Conservation (phyloP, 2,113 vertebrate genomes). For the Helogale parvula region DNA sequence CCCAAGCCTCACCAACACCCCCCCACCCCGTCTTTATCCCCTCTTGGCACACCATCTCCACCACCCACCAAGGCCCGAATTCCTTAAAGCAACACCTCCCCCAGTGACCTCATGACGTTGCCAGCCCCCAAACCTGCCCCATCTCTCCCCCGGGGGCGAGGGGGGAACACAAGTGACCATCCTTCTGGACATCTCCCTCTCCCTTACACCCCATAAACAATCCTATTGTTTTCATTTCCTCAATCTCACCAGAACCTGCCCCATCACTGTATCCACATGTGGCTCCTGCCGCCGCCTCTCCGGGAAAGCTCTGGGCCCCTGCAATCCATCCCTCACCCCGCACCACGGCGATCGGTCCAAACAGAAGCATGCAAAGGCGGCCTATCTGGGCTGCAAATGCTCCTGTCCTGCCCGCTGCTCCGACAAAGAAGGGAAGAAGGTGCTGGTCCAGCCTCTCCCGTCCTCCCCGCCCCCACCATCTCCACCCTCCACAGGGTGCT, state of each 20-base stretch:
- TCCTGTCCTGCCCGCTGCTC: neutral
- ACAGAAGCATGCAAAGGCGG: neutral
- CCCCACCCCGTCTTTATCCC: neutral
- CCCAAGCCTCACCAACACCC: neutral
- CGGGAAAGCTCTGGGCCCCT: neutral
- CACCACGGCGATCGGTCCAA: neutral
- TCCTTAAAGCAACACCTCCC: neutral
- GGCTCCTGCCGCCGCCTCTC: neutral
- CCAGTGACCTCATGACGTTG: neutral
- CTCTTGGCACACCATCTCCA: neutral
- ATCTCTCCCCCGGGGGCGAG: neutral
- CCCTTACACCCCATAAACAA: neutral
- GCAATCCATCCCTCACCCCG: neutral
- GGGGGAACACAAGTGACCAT: neutral
- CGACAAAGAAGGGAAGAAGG: neutral
- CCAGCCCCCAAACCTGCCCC: neutral
- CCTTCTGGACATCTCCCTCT: neutral
- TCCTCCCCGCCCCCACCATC: accelerated
- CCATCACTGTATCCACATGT: accelerated
- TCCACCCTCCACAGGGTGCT: neutral
- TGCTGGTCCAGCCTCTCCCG: neutral
- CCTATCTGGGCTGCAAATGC: neutral
- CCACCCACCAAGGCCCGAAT: neutral
- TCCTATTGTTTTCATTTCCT: neutral
- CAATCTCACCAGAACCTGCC: neutral